Percentiles rank a stretch among this genome's conserved stretches.
phyloP scores from a whole-genome alignment of 2,888 invertebrate genomes.

The Nowickia ferox region DNA sequence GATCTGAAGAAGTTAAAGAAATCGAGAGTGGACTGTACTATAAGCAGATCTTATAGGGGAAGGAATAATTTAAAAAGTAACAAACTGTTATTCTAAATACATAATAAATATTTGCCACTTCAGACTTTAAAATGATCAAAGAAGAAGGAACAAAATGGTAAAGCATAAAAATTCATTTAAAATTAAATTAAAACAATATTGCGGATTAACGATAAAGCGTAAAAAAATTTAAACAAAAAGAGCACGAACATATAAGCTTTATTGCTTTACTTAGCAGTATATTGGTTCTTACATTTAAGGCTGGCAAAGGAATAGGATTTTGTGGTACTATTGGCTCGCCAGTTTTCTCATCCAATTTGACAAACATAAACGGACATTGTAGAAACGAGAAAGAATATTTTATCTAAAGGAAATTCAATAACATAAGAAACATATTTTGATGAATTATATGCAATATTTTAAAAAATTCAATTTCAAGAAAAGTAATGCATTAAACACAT shows the following conservation, averaged over 20 bases:
- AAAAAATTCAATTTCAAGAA: not conserved
- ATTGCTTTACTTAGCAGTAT: not conserved
- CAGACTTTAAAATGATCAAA: not conserved
- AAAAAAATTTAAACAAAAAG: not conserved
- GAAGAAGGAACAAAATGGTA: not conserved
- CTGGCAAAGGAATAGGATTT: constrained; percentile 88
- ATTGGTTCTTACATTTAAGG: constrained; percentile 87
- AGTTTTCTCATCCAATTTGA: constrained; percentile 86
- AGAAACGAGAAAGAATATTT: constrained; percentile 89
- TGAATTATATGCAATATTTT: not conserved
- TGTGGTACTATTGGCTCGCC: constrained; percentile 85
- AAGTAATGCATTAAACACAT: too few relatives aligned
- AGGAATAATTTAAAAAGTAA: not conserved
- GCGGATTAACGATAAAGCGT: not conserved
- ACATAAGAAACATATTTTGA: not conserved
- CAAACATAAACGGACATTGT: constrained; percentile 87
- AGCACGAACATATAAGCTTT: not conserved
- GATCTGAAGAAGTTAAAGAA: too few relatives aligned
- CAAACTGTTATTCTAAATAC: not conserved
- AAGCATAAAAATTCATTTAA: constrained; percentile 8
- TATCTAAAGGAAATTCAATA: constrained; percentile 85
- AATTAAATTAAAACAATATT: constrained; percentile 53
- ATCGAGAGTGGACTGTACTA: too few relatives aligned
- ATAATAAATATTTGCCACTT: not conserved
- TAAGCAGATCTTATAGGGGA: too few relatives aligned